Evolutionary conservation across 2,113 vertebrate species (phyloP).

Genomic region (Hydropotes inermis): DNA sequence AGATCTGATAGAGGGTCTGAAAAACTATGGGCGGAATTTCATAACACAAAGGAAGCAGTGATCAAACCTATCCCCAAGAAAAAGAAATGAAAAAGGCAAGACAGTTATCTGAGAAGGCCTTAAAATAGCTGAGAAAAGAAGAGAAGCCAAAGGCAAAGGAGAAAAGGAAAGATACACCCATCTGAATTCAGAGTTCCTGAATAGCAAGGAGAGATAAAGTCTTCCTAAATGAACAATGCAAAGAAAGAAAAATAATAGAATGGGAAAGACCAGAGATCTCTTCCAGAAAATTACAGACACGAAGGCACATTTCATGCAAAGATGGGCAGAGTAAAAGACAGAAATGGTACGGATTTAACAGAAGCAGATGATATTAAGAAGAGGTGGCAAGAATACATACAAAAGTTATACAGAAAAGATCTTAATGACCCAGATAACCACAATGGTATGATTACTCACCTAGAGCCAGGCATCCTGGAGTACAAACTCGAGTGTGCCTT

Average conservation of each 20-base stretch:
- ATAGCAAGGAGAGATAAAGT: neutral
- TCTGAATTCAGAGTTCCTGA: neutral
- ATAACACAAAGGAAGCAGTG: neutral
- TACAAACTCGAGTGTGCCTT: neutral
- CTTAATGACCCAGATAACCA: neutral
- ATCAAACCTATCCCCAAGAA: neutral
- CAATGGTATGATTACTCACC: neutral
- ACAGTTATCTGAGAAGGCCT: neutral
- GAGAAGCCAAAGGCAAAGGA: neutral
- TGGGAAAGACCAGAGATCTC: neutral
- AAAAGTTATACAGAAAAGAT: neutral
- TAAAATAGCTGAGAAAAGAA: neutral
- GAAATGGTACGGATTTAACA: neutral
- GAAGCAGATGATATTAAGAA: neutral
- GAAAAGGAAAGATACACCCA: neutral
- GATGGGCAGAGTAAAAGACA: neutral
- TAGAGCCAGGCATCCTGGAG: neutral
- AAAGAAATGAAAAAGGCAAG: neutral
- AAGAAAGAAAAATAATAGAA: neutral
- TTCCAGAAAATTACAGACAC: neutral
- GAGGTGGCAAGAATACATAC: neutral
- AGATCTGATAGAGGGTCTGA: neutral
- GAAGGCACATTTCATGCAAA: neutral
- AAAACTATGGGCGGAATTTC: neutral
- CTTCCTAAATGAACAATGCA: neutral